Evolutionary conservation across 1,140 invertebrate genomes (phyloP).

Genomic region (Drusus annulatus): DNA sequence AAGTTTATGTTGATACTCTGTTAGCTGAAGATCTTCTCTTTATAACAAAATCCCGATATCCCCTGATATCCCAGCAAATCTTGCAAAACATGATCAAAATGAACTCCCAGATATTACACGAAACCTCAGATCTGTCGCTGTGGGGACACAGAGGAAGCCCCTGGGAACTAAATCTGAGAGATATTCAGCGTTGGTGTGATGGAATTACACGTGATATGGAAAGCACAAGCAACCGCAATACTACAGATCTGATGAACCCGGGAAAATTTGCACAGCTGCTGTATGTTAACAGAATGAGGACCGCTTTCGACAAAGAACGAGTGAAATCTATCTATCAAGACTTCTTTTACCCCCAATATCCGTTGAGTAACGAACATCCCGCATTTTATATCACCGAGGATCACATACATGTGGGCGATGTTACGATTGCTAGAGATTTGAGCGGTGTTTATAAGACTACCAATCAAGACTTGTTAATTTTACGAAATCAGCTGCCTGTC

Average conservation of each 20-base stretch:
- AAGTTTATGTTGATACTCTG: slow-evolving; percentile 92
- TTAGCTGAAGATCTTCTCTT: slow-evolving; percentile 82
- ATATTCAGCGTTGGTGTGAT: slow-evolving; percentile 95
- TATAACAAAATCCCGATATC: slow-evolving; percentile 74
- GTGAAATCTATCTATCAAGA: slow-evolving; percentile 75
- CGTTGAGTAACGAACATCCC: slow-evolving; percentile 67
- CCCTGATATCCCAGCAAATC: slow-evolving; percentile 70
- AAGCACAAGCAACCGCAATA: slow-evolving; percentile 47
- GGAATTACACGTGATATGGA: slow-evolving; percentile 64
- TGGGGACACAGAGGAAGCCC: slow-evolving; percentile 88
- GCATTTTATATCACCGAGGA: slow-evolving; percentile 71
- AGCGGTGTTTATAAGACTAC: slow-evolving; percentile 65
- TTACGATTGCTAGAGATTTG: slow-evolving; percentile 67
- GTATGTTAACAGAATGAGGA: slow-evolving; percentile 88
- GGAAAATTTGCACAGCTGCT: slow-evolving; percentile 82
- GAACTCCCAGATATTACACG: slow-evolving; percentile 79
- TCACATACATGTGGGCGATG: slow-evolving; percentile 75
- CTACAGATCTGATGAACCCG: slow-evolving; percentile 66
- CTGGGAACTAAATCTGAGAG: slow-evolving; percentile 98
- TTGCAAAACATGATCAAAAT: slow-evolving; percentile 86
- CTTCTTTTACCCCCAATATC: slow-evolving; percentile 73
- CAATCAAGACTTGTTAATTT: slow-evolving; percentile 72
- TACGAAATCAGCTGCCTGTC: slow-evolving; percentile 77
- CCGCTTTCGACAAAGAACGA: slow-evolving; percentile 77
- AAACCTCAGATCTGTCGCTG: slow-evolving; percentile 74